Conservation (phyloP, 2,113 vertebrate species). For the Chiloscyllium plagiosum region DNA sequence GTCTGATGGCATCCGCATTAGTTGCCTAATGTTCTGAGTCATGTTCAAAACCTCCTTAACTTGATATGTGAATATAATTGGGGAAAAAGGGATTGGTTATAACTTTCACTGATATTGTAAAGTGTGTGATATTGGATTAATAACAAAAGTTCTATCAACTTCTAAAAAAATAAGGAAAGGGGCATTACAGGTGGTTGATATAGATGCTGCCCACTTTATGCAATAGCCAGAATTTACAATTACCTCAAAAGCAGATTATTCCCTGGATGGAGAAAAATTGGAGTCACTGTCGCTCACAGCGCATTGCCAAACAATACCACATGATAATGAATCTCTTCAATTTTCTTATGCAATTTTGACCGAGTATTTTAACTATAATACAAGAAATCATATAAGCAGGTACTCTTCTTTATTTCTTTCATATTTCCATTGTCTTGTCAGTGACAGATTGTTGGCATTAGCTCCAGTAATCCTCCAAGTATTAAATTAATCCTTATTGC, state of each 20-base stretch:
- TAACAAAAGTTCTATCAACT: background rate
- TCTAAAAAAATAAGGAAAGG: background rate
- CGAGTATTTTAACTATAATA: too few relatives aligned
- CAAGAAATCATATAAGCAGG: background rate
- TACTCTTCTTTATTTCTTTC: background rate
- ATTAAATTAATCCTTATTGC: background rate
- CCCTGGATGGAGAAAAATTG: background rate
- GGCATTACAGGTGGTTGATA: background rate
- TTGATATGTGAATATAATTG: background rate
- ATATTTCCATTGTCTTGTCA: background rate
- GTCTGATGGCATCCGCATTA: background rate
- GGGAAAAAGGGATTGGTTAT: background rate
- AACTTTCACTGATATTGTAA: background rate
- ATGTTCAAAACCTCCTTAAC: background rate
- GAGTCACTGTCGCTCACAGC: background rate
- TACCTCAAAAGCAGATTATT: background rate
- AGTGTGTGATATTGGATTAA: too few relatives aligned
- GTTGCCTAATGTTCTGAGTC: background rate
- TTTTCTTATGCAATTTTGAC: background rate
- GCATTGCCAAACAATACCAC: background rate
- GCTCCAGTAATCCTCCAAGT: background rate
- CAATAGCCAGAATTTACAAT: background rate
- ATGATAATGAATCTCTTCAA: background rate
- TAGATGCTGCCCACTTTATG: background rate
- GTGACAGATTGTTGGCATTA: background rate